Conservation (phyloP, 1,140 invertebrate genomes). For the Mactra quadrangularis region DNA sequence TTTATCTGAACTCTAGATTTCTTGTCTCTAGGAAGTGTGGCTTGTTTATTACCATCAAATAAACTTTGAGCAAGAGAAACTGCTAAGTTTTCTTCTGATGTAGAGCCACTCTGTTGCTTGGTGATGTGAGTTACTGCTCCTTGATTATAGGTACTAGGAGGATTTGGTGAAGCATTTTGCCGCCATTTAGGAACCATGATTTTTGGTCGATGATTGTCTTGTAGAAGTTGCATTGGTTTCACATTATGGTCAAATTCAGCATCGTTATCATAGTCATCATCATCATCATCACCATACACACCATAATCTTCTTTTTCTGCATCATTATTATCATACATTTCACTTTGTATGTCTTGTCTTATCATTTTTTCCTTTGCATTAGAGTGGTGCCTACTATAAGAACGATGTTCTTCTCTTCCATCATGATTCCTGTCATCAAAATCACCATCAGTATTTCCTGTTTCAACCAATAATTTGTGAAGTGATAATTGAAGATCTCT, state of each 20-base stretch:
- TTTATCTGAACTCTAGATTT: neutral
- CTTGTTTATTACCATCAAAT: slow-evolving; percentile 43
- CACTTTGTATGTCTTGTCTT: slow-evolving; percentile 25
- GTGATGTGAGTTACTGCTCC: neutral
- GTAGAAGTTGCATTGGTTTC: slow-evolving; percentile 48
- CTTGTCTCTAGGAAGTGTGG: slow-evolving; percentile 25
- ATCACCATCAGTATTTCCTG: slow-evolving; percentile 22
- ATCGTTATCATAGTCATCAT: slow-evolving; percentile 51
- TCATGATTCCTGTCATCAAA: slow-evolving; percentile 10
- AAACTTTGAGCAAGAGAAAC: slow-evolving; percentile 56
- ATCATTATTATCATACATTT: slow-evolving; percentile 26
- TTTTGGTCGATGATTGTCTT: slow-evolving; percentile 52
- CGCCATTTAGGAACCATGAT: slow-evolving; percentile 62
- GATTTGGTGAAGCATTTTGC: slow-evolving; percentile 55
- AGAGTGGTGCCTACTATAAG: slow-evolving; percentile 53
- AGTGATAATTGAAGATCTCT: slow-evolving; percentile 52
- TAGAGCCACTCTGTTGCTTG: slow-evolving; percentile 31
- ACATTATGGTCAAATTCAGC: slow-evolving; percentile 47
- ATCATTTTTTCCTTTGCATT: slow-evolving; percentile 43
- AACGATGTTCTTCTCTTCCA: slow-evolving; percentile 16
- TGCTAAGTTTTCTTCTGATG: slow-evolving; percentile 50
- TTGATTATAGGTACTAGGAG: slow-evolving; percentile 44
- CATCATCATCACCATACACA: slow-evolving; percentile 62
- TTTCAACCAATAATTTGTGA: slow-evolving; percentile 47
- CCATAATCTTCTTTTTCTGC: slow-evolving; percentile 49